phyloP scores from a whole-genome alignment of 2,888 invertebrate genomes.

The Xestia ashworthii region DNA sequence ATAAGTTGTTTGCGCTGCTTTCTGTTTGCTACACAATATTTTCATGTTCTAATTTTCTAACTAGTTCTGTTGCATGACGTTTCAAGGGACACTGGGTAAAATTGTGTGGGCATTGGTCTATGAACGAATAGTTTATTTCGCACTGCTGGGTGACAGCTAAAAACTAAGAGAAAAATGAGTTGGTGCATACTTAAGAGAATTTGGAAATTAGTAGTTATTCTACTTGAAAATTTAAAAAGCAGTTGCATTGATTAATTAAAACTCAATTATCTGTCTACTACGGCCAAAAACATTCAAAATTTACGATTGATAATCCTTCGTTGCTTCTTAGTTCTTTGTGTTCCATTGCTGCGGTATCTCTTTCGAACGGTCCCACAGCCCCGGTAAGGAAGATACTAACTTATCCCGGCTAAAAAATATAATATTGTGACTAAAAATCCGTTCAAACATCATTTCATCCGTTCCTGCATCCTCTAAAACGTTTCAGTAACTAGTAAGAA shows the following conservation, averaged over 20 bases:
- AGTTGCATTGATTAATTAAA: too few relatives aligned
- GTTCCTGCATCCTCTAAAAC: too few relatives aligned
- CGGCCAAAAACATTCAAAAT: too few relatives aligned
- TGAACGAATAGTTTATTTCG: not conserved
- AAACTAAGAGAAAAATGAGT: not conserved
- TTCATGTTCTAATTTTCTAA: conserved; percentile 68
- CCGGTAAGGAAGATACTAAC: too few relatives aligned
- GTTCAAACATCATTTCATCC: too few relatives aligned
- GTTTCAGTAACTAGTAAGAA: not conserved
- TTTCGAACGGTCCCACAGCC: too few relatives aligned
- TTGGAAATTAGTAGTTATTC: not conserved
- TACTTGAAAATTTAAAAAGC: not conserved
- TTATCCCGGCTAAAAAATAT: too few relatives aligned
- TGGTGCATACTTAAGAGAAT: not conserved
- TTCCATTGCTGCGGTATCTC: too few relatives aligned
- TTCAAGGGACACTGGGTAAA: conserved; percentile 30
- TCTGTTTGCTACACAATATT: conserved; percentile 68
- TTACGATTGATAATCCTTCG: too few relatives aligned
- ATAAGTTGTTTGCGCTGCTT: conserved; percentile 72
- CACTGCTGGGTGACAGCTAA: not conserved
- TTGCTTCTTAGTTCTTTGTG: too few relatives aligned
- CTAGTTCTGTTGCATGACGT: conserved; percentile 56
- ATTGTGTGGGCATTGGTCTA: not conserved
- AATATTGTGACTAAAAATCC: too few relatives aligned
- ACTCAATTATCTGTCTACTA: too few relatives aligned